A percentile compares a stretch with the other conserved stretches of the same genome.
Evolutionary conservation across 1,140 invertebrate genomes (phyloP).

Genomic region (Musca domestica): DNA sequence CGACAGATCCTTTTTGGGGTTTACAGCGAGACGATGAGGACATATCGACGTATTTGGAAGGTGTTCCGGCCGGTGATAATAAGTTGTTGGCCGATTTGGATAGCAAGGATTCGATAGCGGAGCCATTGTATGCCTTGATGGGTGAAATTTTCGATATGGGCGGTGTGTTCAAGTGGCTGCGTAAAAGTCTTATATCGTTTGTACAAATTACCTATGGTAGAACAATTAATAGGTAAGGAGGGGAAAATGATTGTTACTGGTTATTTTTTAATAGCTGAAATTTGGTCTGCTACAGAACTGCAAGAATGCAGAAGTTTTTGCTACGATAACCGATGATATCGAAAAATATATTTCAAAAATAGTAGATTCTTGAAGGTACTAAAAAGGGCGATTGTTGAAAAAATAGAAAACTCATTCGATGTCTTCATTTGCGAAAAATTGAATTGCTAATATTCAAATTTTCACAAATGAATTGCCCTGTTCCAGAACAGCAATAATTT

Average conservation of each 20-base stretch:
- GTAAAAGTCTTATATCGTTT: constrained; percentile 84
- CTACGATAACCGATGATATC: too few species aligned
- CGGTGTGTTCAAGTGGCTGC: constrained; percentile 82
- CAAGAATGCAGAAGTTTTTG: too few species aligned
- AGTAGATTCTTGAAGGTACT: too few species aligned
- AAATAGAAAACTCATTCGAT: too few species aligned
- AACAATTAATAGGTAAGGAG: constrained; percentile 82
- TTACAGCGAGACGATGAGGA: constrained; percentile 64
- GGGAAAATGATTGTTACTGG: too few species aligned
- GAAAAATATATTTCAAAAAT: too few species aligned
- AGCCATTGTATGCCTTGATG: constrained; percentile 80
- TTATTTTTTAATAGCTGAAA: background rate
- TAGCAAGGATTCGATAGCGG: constrained; percentile 79
- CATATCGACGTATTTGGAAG: constrained; percentile 69
- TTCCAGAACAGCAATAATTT: too few species aligned
- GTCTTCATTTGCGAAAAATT: too few species aligned
- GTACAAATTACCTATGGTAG: constrained; percentile 89
- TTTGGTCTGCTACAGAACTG: too few species aligned
- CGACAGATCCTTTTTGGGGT: constrained; percentile 51
- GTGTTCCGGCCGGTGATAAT: constrained; percentile 54
- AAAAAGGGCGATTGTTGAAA: too few species aligned
- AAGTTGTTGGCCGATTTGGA: constrained; percentile 60
- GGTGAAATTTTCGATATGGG: constrained; percentile 87
- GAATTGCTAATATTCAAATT: too few species aligned
- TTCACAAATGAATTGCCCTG: too few species aligned